These are phyloP conservation scores for Aselliscus stoliczkanus DNA, from an alignment of 2,797 vertebrate genomes.

Conservation along the genomic window DNA sequence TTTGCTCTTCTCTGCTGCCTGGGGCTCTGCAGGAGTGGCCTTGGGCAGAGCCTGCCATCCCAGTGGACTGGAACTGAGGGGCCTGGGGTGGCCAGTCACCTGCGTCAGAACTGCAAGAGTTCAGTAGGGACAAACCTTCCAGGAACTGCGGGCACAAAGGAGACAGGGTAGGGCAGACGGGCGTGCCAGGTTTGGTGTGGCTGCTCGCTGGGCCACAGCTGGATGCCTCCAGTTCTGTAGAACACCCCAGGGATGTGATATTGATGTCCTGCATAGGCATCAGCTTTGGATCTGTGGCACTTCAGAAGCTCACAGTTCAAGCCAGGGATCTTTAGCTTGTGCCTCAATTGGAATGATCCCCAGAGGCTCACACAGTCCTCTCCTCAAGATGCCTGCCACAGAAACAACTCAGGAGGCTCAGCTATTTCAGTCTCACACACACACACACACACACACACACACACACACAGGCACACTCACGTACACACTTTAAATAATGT, in stretches of 20 bases:
- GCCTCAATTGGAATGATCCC: not conserved
- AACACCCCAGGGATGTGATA: not conserved
- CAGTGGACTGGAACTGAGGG: not conserved
- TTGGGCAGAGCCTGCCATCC: not conserved
- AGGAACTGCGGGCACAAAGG: not conserved
- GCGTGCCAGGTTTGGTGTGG: not conserved
- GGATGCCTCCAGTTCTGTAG: not conserved
- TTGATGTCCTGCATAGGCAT: not conserved
- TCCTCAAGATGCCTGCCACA: not conserved
- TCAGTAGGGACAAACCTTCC: not conserved
- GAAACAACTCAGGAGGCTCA: not conserved
- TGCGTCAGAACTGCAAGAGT: not conserved
- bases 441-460: not conserved
- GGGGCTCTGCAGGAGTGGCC: not conserved
- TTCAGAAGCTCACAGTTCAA: not conserved
- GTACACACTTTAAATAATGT: not conserved
- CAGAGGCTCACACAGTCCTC: rapidly evolving
- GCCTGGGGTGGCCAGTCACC: not conserved
- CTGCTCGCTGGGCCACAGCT: not conserved
- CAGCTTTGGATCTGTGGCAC: not conserved
- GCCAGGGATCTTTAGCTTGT: not conserved
- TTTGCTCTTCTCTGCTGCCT: not conserved
- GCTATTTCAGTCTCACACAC: not conserved
- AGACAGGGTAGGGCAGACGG: not conserved
- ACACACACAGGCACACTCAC: not conserved